Evolutionary conservation across 1,140 invertebrate genomes (phyloP), one percentile per base, ranked within the genome.

Genomic region (Sminthurides bifidus): DNA sequence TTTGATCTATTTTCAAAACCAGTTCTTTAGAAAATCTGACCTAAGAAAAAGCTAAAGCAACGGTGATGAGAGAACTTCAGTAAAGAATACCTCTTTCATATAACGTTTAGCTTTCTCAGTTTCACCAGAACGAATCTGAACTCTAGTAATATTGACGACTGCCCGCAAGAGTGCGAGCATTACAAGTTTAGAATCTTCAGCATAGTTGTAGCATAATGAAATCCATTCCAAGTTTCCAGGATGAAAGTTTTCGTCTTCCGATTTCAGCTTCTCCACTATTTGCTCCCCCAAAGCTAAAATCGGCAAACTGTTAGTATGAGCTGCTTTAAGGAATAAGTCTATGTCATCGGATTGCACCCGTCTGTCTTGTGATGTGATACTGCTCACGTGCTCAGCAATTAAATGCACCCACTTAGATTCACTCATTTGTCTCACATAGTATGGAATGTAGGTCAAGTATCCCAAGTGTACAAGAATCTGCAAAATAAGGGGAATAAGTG

Each of bases 161-260:
- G 12, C 14, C 17, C 21, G 19, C 4, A 64, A 46, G n/a, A 60
- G 57, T 0, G 56, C 52, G 1, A 56, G 19, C 58, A 60, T 58
- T 14, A 59, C 59, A 3, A 38, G 23, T 10, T 40, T 38, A 6
- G 27, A 29, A 38, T 64, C 48, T 2, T 40, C 48, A 0, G 56
- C 44, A 27, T 56, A 51, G 14, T 56, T 17, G 24, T 58, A 64
- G 17, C 52, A 54, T 1, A 27, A 37, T 31, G 35, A 52, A 15
- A 64, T 61, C 62, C 62, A 64, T 8, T 51, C 15, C 14, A 64
- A 40, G 31, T 55, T 52, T 21, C 59, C 43, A 26, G 52, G 40
- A 21, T 55, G 23, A 41, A 64, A 64, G 38, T 59, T 51, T 15
- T 56, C 56, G 15, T 56, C 26, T 17, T 48, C 33, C 3, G 29